Percentiles rank a stretch among this genome's conserved stretches.
These are phyloP conservation scores for Euclidia mi DNA, from an alignment of 2,888 invertebrate species.

Conservation along the genomic window DNA sequence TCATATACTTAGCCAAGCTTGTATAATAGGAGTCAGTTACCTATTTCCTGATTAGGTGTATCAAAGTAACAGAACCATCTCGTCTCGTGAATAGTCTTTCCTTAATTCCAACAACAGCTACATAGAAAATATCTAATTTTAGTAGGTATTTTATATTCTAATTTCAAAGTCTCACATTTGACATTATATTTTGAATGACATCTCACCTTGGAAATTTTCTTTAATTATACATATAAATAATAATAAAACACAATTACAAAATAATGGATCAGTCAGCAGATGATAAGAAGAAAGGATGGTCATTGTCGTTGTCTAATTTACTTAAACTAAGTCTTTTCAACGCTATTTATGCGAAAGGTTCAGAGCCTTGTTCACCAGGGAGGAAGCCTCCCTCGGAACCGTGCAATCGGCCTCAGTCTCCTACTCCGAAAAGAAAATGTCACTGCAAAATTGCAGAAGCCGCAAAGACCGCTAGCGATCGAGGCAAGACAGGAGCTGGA, in stretches of 20 bases:
- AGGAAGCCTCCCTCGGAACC: constrained; percentile 28
- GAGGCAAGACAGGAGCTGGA: constrained; percentile 85
- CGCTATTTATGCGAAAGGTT: constrained; percentile 75
- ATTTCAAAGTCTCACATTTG: constrained; percentile 23
- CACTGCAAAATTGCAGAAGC: constrained; percentile 55
- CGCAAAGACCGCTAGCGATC: constrained; percentile 65
- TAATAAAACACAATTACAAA: constrained; percentile 7
- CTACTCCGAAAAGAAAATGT: constrained; percentile 22
- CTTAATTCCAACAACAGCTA: no score
- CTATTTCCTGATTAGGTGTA: no score
- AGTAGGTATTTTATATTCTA: constrained; percentile 7
- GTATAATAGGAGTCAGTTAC: no score
- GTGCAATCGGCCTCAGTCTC: constrained; percentile 32
- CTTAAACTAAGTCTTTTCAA: constrained; percentile 73
- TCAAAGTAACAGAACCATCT: no score
- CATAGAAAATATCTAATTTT: not conserved
- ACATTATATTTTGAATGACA: constrained; percentile 32
- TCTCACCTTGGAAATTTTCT: constrained; percentile 30
- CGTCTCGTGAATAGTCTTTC: no score
- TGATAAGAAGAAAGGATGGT: constrained; percentile 37
- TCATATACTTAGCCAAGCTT: no score
- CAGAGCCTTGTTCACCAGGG: constrained; percentile 59
- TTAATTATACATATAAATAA: constrained; percentile 14
- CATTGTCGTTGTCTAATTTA: constrained; percentile 70
- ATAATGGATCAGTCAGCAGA: constrained; percentile 42